Conservation (phyloP, 2,797 vertebrate genomes). For the Neostethus bicornis region DNA sequence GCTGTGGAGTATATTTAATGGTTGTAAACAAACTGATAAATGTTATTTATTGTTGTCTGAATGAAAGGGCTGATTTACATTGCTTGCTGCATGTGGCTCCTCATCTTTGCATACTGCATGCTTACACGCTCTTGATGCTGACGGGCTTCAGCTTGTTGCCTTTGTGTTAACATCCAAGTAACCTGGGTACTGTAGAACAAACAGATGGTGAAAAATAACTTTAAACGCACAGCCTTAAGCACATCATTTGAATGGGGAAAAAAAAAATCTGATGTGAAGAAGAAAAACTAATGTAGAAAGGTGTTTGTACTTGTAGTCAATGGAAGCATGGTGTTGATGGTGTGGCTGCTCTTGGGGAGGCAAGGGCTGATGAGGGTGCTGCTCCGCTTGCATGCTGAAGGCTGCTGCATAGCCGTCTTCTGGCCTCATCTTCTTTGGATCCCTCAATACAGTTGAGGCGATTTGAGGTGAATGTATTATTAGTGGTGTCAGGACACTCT, state of each 20-base stretch:
- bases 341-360: slow-evolving; percentile 71
- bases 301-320: slow-evolving; percentile 92
- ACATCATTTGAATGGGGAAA: not conserved
- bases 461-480: slow-evolving; percentile 98
- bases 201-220: slow-evolving; percentile 1
- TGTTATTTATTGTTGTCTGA: not conserved
- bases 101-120: slow-evolving; percentile 95
- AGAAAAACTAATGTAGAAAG: not conserved
- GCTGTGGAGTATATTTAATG: slow-evolving; percentile 67
- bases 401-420: slow-evolving; percentile 91
- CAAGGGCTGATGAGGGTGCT: slow-evolving; percentile 65
- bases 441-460: slow-evolving; percentile 93
- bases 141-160: slow-evolving; percentile 91
- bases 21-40: not conserved
- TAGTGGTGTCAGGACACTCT: slow-evolving; percentile 89
- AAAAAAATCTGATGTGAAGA: not conserved
- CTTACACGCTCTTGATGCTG: slow-evolving; percentile 92
- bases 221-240: not conserved
- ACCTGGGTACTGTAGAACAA: slow-evolving; percentile 87
- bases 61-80: slow-evolving; percentile 81
- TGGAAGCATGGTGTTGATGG: slow-evolving; percentile 84
- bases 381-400: slow-evolving; percentile 90
- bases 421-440: slow-evolving; percentile 88
- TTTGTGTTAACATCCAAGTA: slow-evolving; percentile 96
- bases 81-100: slow-evolving; percentile 93